These are phyloP conservation scores for Jaculus jaculus DNA, from an alignment of 2,113 vertebrate genomes.

Conservation along the genomic window DNA sequence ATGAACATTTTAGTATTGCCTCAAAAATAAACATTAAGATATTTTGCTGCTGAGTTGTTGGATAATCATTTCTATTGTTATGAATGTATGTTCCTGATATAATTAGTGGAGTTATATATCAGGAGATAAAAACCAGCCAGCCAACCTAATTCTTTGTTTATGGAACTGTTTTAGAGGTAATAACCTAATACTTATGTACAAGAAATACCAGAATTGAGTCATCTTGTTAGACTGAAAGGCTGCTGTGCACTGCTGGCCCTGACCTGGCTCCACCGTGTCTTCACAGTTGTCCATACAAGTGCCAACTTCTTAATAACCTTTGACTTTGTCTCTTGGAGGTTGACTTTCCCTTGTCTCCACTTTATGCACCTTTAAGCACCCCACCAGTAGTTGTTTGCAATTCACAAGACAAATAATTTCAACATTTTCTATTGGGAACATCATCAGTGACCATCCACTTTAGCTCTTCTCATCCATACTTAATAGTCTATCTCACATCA, in stretches of 20 bases:
- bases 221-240: constrained; percentile 49
- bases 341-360: background rate
- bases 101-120: background rate
- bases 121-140: constrained; percentile 29
- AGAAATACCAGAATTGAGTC: constrained; percentile 46
- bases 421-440: background rate
- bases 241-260: background rate
- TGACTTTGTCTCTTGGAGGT: background rate
- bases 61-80: constrained; percentile 16
- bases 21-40: constrained; percentile 27
- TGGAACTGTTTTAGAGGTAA: constrained; percentile 22
- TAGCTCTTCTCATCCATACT: background rate
- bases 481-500: background rate
- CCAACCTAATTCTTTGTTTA: constrained; percentile 47
- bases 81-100: constrained; percentile 9
- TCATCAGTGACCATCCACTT: background rate
- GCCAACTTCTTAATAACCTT: background rate
- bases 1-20: background rate
- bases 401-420: background rate
- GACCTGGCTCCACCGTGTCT: constrained; percentile 4
- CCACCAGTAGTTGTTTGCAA: background rate
- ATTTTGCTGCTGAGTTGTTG: background rate
- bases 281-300: background rate
- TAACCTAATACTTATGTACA: constrained; percentile 16
- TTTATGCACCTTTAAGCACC: background rate